Base-by-base conservation (phyloP, 2,113 vertebrate species). In the Hiodon alosoides region DNA sequence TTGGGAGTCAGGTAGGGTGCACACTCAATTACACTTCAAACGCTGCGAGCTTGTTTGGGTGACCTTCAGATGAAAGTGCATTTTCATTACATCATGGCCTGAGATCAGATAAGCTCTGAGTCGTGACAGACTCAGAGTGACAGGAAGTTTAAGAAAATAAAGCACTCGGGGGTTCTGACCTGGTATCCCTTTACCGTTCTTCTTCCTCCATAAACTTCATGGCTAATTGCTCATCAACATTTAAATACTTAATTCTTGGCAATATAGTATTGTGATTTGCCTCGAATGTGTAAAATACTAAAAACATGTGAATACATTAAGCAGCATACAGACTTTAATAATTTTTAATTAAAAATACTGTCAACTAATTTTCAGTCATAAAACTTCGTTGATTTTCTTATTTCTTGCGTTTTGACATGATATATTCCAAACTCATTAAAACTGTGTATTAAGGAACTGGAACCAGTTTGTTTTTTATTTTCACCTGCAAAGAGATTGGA, bases 51-150 rank as follows among this genome's bases (percentile, higher is more conserved):
- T 46, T 14, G 11, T 7, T 67, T 47, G 31, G 14, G 47, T 73
- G 59, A 73, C 48, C 71, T 73, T 73, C 59, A 48, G 52, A 57
- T 31, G 61, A 52, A 55, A 67, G 52, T 48, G 62, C 62, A 48
- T 53, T 67, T 67, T 17, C 10, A 55, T 74, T 74, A 67, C 62
- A 7, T 74, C 53, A 13, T 9, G 31, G 60, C 9, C 17, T 2
- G 13, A 31, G 61, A 62, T 10, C 31, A 5, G 48, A 65, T 16
- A 48, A 74, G 14, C 3, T 67, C 6, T 67, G 16, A 54, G 14
- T 17, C 31, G 31, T 31, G 31, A 31, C 46, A 48, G 73, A 46
- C 73, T 74, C 53, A 74, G 48, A 67, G 53, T 71, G 69, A 71
- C 69, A 57, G 69, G 48, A 50, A 5, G 60, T 73, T 51, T 10